Conservation (phyloP, 2,797 vertebrate species). For the Discoglossus pictus region DNA sequence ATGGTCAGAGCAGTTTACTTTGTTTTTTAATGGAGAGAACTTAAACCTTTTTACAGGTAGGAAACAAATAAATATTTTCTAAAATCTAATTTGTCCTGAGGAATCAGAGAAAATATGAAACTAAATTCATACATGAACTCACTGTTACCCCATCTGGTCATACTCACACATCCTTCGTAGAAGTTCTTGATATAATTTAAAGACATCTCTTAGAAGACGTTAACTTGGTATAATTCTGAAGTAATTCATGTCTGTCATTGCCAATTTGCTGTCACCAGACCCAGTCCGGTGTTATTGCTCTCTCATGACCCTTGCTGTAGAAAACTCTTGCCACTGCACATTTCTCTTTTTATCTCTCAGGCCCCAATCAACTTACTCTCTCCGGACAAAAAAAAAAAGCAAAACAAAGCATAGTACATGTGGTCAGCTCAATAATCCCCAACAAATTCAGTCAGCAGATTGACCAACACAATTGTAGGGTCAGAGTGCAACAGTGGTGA, state of each 20-base stretch:
- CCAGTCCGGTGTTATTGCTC: constrained; percentile 56
- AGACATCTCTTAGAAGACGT: constrained; percentile 71
- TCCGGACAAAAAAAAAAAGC: constrained; percentile 68
- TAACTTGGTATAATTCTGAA: constrained; percentile 54
- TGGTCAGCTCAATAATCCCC: constrained; percentile 72
- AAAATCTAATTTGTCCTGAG: no score
- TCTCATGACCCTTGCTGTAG: constrained; percentile 62
- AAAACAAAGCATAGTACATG: constrained; percentile 63
- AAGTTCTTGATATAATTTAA: constrained; percentile 87
- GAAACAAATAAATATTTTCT: no score
- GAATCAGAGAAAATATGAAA: no score
- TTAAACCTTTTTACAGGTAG: no score
- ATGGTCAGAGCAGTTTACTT: no score
- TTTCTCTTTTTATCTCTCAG: constrained; percentile 70
- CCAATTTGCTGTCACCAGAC: constrained; percentile 59
- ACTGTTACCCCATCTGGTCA: neutral
- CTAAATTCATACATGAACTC: constrained; percentile 8
- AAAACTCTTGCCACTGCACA: constrained; percentile 76
- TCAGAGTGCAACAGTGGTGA: constrained; percentile 46
- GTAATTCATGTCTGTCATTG: constrained; percentile 63
- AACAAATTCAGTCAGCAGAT: constrained; percentile 75
- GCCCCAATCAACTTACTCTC: constrained; percentile 73
- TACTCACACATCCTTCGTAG: constrained; percentile 88
- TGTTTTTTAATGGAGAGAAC: no score
- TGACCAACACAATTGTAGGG: constrained; percentile 39